Percentiles rank a stretch among this genome's conserved stretches.
Evolutionary conservation across 2,113 vertebrate species (phyloP).

Genomic region (Callopanchax toddi): DNA sequence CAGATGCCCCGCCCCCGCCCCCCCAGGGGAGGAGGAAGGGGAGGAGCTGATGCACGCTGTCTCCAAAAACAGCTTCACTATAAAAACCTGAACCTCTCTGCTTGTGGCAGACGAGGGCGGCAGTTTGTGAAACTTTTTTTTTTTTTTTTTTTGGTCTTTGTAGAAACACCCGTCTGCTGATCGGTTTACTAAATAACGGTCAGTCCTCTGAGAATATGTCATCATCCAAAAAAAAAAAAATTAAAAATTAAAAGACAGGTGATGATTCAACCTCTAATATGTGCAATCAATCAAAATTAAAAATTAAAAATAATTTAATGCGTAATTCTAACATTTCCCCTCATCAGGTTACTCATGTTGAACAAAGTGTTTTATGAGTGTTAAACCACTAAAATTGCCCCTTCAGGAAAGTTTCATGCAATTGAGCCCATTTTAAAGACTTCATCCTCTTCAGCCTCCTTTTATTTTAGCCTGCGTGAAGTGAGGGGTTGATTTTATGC

Average conservation of each 20-base stretch:
- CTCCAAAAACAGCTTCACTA: slow-evolving; percentile 55
- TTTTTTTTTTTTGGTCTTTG: too few relatives aligned
- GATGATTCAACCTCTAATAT: too few relatives aligned
- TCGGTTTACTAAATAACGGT: neutral
- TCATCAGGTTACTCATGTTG: neutral
- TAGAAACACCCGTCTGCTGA: neutral
- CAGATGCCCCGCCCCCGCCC: slow-evolving; percentile 22
- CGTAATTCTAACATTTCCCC: neutral
- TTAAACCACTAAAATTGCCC: neutral
- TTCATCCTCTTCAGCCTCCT: slow-evolving; percentile 11
- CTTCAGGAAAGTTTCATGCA: neutral
- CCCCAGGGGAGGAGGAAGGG: slow-evolving; percentile 13
- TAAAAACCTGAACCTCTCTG: slow-evolving; percentile 19
- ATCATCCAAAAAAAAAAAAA: neutral
- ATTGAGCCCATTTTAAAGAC: slow-evolving; percentile 29
- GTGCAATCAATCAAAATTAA: neutral
- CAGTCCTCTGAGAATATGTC: neutral
- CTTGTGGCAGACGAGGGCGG: neutral
- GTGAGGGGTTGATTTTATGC: slow-evolving; percentile 20
- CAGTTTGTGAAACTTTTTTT: slow-evolving; percentile 20
- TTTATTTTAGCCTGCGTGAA: neutral
- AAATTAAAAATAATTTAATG: neutral
- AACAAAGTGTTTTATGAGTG: neutral
- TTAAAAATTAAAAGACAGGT: neutral
- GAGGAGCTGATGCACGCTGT: neutral